A percentile compares a stretch with the other conserved stretches of the same genome.
Conservation (phyloP, 2,797 vertebrate genomes). For the Vespertilio murinus region DNA sequence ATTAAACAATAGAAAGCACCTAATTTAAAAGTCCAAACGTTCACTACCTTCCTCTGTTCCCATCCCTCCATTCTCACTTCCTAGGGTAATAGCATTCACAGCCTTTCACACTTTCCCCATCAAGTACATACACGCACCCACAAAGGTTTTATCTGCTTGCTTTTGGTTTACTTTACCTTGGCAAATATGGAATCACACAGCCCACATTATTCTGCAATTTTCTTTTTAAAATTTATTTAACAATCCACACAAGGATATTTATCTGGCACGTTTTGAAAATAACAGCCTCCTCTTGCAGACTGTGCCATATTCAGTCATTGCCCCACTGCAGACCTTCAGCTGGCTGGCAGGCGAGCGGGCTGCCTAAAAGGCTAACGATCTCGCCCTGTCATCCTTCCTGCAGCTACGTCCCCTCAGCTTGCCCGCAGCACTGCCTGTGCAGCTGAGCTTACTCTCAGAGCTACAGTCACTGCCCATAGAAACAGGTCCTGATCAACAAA, state of each 20-base stretch:
- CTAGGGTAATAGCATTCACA: neutral
- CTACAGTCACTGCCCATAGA: neutral
- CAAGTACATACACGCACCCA: neutral
- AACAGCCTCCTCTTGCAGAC: neutral
- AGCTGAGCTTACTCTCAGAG: neutral
- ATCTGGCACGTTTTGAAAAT: neutral
- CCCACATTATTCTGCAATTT: neutral
- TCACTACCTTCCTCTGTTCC: neutral
- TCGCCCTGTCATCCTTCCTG: fast-evolving
- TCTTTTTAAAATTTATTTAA: neutral
- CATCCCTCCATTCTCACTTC: neutral
- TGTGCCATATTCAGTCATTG: too few relatives aligned
- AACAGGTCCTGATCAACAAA: neutral
- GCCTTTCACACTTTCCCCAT: neutral
- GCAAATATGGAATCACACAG: neutral
- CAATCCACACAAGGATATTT: neutral
- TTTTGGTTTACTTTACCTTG: neutral
- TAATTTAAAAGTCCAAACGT: neutral
- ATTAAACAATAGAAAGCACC: neutral
- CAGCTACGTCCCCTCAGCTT: neutral
- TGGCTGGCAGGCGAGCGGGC: too few relatives aligned
- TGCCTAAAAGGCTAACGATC: neutral
- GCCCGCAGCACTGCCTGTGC: neutral
- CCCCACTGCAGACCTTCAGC: too few relatives aligned
- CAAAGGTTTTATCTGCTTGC: neutral